Conservation (phyloP, 1,140 invertebrate species). For the Zaprionus taronus region DNA sequence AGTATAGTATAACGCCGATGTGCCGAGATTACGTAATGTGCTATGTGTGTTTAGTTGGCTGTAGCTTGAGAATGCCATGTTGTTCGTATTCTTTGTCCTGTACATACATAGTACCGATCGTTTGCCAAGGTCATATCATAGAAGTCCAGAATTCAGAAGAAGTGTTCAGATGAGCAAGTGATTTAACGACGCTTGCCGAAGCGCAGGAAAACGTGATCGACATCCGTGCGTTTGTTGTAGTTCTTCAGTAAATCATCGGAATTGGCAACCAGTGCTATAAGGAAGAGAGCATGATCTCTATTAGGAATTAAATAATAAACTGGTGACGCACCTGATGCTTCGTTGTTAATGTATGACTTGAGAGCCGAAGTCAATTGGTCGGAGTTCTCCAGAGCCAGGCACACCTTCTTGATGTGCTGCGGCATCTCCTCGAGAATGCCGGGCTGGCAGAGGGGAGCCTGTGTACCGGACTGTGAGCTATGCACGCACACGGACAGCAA, state of each 20-base stretch:
- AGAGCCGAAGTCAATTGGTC: constrained; percentile 77
- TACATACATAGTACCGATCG: constrained; percentile 19
- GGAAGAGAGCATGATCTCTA: neutral
- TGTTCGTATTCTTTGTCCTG: constrained; percentile 27
- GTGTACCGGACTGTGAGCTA: constrained; percentile 40
- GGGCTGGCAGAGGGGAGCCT: constrained; percentile 70
- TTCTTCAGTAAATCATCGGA: constrained; percentile 75
- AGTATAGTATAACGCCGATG: constrained; percentile 27
- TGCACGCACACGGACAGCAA: constrained; percentile 53
- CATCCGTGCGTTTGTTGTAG: constrained; percentile 90
- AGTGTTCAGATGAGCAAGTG: neutral
- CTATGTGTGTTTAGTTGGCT: constrained; percentile 39
- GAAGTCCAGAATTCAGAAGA: neutral
- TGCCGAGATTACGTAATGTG: constrained; percentile 31
- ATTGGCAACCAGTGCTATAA: constrained; percentile 72
- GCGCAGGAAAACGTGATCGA: constrained; percentile 91
- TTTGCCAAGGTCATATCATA: constrained; percentile 24
- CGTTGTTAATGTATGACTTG: constrained; percentile 80
- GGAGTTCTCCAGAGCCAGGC: constrained; percentile 79
- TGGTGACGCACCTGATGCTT: constrained; percentile 70
- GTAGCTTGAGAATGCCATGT: constrained; percentile 55
- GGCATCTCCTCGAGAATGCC: constrained; percentile 83
- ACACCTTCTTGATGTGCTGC: constrained; percentile 79
- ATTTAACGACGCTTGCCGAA: constrained; percentile 87
- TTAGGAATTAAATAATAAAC: neutral